phyloP scores from a whole-genome alignment of 2,888 invertebrate genomes.

The Cinara cedri region DNA sequence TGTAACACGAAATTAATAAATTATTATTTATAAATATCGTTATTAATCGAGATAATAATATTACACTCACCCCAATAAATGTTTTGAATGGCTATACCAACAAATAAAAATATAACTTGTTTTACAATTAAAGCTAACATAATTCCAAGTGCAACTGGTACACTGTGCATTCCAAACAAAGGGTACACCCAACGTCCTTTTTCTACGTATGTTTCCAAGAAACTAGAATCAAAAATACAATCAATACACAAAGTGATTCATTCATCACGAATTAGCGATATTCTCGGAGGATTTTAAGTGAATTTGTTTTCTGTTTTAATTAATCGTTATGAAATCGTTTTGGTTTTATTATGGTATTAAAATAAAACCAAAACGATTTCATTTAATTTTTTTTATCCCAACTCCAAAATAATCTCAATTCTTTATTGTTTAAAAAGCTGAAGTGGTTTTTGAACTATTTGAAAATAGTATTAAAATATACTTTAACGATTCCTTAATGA shows the following conservation, averaged over 20 bases:
- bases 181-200: constrained; percentile 66
- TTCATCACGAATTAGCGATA: too few relatives aligned
- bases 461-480: neutral
- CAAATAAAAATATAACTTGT: constrained; percentile 11
- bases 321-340: too few relatives aligned
- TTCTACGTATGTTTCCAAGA: constrained; percentile 65
- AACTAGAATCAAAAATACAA: constrained; percentile 60
- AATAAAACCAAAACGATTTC: too few relatives aligned
- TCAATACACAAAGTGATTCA: neutral
- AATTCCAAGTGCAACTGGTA: constrained; percentile 11
- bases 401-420: too few relatives aligned
- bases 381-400: too few relatives aligned
- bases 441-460: too few relatives aligned
- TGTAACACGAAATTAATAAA: too few relatives aligned
- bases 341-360: too few relatives aligned
- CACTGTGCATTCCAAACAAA: constrained; percentile 63
- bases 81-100: constrained; percentile 42
- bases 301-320: neutral
- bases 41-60: too few relatives aligned
- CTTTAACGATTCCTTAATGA: too few relatives aligned
- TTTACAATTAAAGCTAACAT: neutral
- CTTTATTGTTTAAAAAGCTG: too few relatives aligned
- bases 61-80: constrained; percentile 49
- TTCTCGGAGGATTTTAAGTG: neutral
- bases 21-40: too few relatives aligned